Base-by-base conservation (phyloP, 1,140 invertebrate genomes). In the Diabrotica virgifera region DNA sequence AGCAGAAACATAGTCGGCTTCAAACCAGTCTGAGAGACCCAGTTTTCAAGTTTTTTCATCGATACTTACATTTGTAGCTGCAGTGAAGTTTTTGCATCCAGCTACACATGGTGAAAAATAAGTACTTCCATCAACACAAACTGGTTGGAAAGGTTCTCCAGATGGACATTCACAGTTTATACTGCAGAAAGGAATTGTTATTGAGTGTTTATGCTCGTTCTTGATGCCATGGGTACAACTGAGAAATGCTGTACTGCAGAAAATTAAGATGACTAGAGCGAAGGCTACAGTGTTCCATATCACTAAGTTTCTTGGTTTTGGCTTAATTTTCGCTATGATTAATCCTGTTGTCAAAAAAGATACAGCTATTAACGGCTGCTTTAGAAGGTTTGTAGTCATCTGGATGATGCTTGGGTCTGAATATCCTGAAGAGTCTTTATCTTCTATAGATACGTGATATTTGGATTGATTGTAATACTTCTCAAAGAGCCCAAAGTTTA, bases 31-130 rank as follows among this genome's bases (percentile, higher is more conserved):
- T n/a, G n/a, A n/a, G n/a, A n/a, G n/a, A n/a, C n/a, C n/a, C n/a
- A n/a, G n/a, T 24, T 24, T 24, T 24, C 24, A 24, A 24, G 24
- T 2, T 2, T 24, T 2, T 24, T 24, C 24, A 24, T 24, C 24
- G 1, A 9, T 14, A 54, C 55, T 57, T 36, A 57, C 55, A 5
- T 36, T 36, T n/a, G n/a, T 40, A 10, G 53, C 55, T 59, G 13
- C 12, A 58, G 46, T 38, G 13, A 52, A 38, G 11, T 38, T 46
- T 12, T 53, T 62, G 24, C 90, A 91, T 11, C 89, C 89, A 37
- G 89, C 89, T 67, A 86, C 85, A 75, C 90, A 91, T 7, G 89
- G 85, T 8, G 85, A 88, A 70, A 87, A 90, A 76, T 85, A 90
- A 0, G 85, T 88, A 7, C 78, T 72, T 0, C 70, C 78, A 51